A percentile compares a stretch with the other conserved stretches of the same genome.
These are phyloP conservation scores for Phodopus roborovskii DNA, from an alignment of 2,113 vertebrate genomes.

Conservation along the genomic window DNA sequence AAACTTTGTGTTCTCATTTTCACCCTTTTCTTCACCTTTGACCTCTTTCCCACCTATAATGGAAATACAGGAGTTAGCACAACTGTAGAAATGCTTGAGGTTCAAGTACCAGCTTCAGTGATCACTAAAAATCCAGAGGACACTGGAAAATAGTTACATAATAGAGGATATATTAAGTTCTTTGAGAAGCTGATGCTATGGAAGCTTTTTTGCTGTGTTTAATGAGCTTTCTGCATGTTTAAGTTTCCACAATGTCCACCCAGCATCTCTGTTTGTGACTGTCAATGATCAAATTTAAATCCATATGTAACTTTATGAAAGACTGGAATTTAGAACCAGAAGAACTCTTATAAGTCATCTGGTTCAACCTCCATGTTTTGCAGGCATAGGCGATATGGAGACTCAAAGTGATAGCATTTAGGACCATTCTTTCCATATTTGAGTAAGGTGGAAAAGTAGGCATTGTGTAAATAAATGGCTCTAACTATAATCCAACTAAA, in stretches of 20 bases:
- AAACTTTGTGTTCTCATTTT: conserved; percentile 77
- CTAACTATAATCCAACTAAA: background rate
- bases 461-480: background rate
- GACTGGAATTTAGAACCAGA: conserved; percentile 40
- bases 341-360: conserved; percentile 13
- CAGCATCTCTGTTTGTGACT: background rate
- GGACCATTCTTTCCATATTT: conserved; percentile 22
- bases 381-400: background rate
- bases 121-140: background rate
- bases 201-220: conserved; percentile 9
- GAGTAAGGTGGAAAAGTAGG: background rate
- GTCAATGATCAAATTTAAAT: background rate
- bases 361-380: background rate
- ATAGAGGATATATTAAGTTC: background rate
- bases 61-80: conserved; percentile 33
- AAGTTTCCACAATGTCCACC: conserved; percentile 25
- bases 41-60: conserved; percentile 88
- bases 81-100: conserved; percentile 16
- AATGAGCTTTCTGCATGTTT: conserved; percentile 12
- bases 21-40: conserved; percentile 85
- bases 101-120: background rate
- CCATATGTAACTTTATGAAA: conserved; percentile 38
- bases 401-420: background rate
- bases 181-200: conserved; percentile 24
- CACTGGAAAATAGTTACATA: background rate